Base-by-base conservation (phyloP, 2,888 invertebrate species). In the Tipula confusa region DNA sequence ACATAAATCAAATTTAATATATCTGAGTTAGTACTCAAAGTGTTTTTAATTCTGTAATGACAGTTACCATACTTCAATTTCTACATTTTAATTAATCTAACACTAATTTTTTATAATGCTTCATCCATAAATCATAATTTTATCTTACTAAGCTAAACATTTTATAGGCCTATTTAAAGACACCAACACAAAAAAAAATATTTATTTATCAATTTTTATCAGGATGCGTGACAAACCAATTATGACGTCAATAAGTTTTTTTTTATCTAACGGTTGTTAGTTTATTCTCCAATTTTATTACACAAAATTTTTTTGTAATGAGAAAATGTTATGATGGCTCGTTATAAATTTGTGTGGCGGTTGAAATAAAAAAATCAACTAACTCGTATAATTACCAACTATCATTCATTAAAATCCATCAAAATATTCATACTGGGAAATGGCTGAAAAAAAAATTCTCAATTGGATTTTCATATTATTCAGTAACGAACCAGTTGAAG, bases 331-430 rank as follows among this genome's bases (percentile, higher is more conserved):
- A 64, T 24, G 7, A 31, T 64, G 24, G n/a, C n/a, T n/a, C n/a
- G n/a, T n/a, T n/a, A n/a, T n/a, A n/a, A n/a, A n/a, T n/a, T 9
- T 24, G 64, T 24, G 64, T 64, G 18, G 64, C 24, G 18, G 24
- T 64, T 13, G 18, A 24, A 15, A 5, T 15, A 18, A 7, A 24
- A 64, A 64, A 64, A 64, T 24, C 64, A 64, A 24, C 64, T 64
- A n/a, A n/a, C n/a, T n/a, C n/a, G n/a, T 64, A 6, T 64, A 64
- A 64, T 64, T 64, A 64, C 24, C 64, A 64, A 64, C 64, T 18
- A 24, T 64, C 64, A 64, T 24, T 64, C 64, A 64, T 64, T 64
- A 64, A 24, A 64, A 64, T 64, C 64, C 64, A 64, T 64, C 64
- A 64, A 18, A 64, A 64, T 64, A 64, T 64, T 64, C 24, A 64